Evolutionary conservation across 1,140 invertebrate species (phyloP).

Genomic region (Sminthurinus signatus): DNA sequence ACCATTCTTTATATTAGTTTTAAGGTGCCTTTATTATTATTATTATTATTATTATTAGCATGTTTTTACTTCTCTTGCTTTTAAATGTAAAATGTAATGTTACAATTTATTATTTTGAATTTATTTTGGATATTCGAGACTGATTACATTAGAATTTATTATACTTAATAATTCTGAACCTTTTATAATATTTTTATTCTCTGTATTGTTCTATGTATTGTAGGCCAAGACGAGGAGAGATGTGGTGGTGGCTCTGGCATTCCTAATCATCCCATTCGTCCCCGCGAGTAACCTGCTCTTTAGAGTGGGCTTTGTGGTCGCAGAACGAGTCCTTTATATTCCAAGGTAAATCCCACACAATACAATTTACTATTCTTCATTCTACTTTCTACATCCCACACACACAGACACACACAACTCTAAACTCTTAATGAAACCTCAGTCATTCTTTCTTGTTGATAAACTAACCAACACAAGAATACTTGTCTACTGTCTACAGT

Average conservation of each 20-base stretch:
- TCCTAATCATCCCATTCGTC: constrained; percentile 79
- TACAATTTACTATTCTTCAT: not conserved
- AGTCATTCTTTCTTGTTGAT: too few species aligned
- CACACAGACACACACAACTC: not conserved
- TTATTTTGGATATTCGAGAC: too few species aligned
- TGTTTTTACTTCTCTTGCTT: too few species aligned
- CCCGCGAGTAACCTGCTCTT: constrained; percentile 86
- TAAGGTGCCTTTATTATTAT: constrained; percentile 28
- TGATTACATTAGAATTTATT: too few species aligned
- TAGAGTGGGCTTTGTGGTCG: constrained; percentile 83
- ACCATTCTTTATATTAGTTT: constrained; percentile 5
- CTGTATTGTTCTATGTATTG: constrained; percentile 2
- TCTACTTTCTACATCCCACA: not conserved
- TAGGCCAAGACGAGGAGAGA: constrained; percentile 32
- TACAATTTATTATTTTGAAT: too few species aligned
- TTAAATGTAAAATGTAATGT: too few species aligned
- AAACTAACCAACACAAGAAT: too few species aligned
- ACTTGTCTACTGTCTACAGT: too few species aligned
- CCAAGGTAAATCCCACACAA: constrained; percentile 59
- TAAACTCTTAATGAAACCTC: not conserved
- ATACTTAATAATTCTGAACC: too few species aligned
- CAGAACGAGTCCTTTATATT: constrained; percentile 80
- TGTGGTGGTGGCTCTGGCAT: constrained; percentile 56
- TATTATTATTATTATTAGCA: too few species aligned
- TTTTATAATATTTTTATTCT: constrained; percentile 8